These are phyloP conservation scores for Hemitrygon akajei DNA, from an alignment of 2,797 vertebrate genomes.

Conservation along the genomic window DNA sequence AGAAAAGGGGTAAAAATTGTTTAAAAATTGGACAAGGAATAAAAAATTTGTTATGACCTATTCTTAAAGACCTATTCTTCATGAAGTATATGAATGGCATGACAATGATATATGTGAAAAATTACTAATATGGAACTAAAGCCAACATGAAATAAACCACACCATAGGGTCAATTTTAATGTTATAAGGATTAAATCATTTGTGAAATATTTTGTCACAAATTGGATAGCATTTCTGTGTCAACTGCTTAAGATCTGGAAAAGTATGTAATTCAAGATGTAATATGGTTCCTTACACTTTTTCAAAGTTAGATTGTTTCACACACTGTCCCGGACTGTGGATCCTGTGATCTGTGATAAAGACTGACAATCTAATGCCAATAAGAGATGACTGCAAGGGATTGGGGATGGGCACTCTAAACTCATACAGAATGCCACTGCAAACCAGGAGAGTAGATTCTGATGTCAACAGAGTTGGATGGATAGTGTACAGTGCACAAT, in stretches of 20 bases:
- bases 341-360: background rate
- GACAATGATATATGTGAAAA: background rate
- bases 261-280: background rate
- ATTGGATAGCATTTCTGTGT: background rate
- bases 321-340: background rate
- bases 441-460: background rate
- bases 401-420: background rate
- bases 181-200: background rate
- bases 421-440: background rate
- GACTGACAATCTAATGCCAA: background rate
- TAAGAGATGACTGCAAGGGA: background rate
- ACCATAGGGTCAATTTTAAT: background rate
- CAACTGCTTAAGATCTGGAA: background rate
- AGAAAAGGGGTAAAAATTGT: background rate
- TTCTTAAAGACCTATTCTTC: conserved; percentile 19
- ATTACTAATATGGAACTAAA: background rate
- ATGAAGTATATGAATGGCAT: background rate
- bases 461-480: background rate
- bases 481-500: background rate
- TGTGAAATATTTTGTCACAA: background rate
- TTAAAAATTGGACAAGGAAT: background rate
- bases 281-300: background rate
- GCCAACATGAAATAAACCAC: background rate
- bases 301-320: background rate
- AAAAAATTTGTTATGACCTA: background rate